Evolutionary conservation across 2,797 vertebrate genomes (phyloP), one percentile per base, ranked within the genome.

Genomic region (Otolemur crassicaudatus): DNA sequence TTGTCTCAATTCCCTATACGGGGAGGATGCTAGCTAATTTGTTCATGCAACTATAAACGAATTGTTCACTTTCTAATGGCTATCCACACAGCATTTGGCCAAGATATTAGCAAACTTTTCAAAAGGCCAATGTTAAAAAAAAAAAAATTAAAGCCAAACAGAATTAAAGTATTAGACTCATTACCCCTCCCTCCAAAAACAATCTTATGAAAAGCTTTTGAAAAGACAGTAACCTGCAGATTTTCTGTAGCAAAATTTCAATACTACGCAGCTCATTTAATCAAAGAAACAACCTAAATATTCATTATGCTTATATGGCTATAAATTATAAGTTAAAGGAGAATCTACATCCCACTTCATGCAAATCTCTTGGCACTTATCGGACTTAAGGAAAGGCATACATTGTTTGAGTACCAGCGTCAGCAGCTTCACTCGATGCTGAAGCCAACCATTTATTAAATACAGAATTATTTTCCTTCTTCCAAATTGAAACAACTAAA

Each of bases 131-230:
- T 31, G 34, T 25, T 72, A 65, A 63, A 87, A 86, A 84, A 81
- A 43, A 43, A 89, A 46, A 81, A 93, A 92, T 43, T 77, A 90
- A 92, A 96, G 10, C 49, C 49, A 93, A 92, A 75, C 22, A 60
- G 56, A 90, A 67, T 82, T 72, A 70, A 23, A 81, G 14, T 40
- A 61, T 73, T 85, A 25, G 0, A 75, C 67, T 60, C 60, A 92
- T 82, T 92, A 56, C 70, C 17, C 9, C 67, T 56, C 46, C 12
- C 46, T 91, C 56, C 14, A 73, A 86, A 89, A 94, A 58, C 10
- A 89, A 70, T 40, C 25, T 86, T 76, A 90, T 65, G 46, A 80
- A 88, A 80, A 88, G 7, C 63, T 84, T 92, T 53, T 69, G 7
- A 79, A 97, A 91, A 88, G 43, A 91, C 12, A 84, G n/a, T 14